Base-by-base conservation (phyloP, 2,888 invertebrate genomes). In the Palloptera scutellata region DNA sequence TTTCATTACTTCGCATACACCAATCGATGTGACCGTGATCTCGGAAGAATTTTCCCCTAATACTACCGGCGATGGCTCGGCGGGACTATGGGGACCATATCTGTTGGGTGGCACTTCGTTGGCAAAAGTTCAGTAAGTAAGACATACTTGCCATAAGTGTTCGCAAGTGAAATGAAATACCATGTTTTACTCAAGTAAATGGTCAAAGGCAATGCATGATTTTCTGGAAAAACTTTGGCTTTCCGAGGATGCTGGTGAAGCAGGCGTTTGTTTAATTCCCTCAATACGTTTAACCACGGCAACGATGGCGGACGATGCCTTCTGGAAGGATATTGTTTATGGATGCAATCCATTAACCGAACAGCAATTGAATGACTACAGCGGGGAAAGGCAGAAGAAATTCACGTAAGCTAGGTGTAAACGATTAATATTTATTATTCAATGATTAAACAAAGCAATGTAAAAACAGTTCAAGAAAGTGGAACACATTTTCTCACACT, bases 1-100 rank as follows among this genome's bases (percentile, higher is more conserved):
- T 63, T 83, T 76, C 65, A 86, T 86, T 73, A 87, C 20, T 77
- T 77, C 13, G 9, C 67, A 57, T 9, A 42, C 40, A 10, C 70
- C 72, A 6, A 73, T 75, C 10, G 75, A 89, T 78, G 89, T 94
- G 9, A 90, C 88, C 8, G 77, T 94, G 48, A 86, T 92, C 67
- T 87, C 92, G 0, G 88, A 89, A n/a, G 85, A 87, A 20, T 89
- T 91, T 70, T 87, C 90, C 15, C 93, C 93, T 0, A 82, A 90
- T 66, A 93, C 93, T 0, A 93, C 93, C 0, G 91, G 92, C 0
- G 93, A 93, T 80, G 90, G 91, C 0, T 90, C 92, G 1, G 94
- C 92, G 0, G 94, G 93, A 0, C 81, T 93, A 8, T 93, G 93
- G 92, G 86, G 87, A 11, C 93, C 93, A 0, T 92, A 88, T 78